These are phyloP conservation scores for Cancer borealis DNA, from an alignment of 2,888 invertebrate species.

Conservation along the genomic window DNA sequence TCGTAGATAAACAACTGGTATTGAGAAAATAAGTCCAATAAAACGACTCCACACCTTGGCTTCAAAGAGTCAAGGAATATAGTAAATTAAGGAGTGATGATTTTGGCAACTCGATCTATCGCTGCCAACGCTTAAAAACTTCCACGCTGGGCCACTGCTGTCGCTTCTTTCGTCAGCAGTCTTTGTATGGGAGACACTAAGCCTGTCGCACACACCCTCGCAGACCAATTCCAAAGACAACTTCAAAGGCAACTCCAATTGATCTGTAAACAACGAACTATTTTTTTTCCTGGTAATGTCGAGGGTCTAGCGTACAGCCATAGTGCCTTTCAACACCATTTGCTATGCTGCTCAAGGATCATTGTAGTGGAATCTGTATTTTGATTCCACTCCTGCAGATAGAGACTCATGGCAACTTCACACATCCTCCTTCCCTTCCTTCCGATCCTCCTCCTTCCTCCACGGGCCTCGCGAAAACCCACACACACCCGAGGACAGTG, in stretches of 20 bases:
- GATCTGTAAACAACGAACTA: not conserved
- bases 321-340: slow-evolving; percentile 16
- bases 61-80: not conserved
- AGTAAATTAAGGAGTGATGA: not conserved
- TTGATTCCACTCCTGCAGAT: not conserved
- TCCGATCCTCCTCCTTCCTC: not conserved
- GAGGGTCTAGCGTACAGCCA: not conserved
- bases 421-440: not conserved
- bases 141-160: not conserved
- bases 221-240: not conserved
- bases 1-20: slow-evolving; percentile 11
- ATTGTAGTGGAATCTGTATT: not conserved
- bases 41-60: not conserved
- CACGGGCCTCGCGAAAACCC: not conserved
- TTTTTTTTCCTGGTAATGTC: not conserved
- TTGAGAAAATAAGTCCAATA: not conserved
- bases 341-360: slow-evolving; percentile 33
- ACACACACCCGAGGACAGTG: not conserved
- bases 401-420: not conserved
- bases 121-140: not conserved
- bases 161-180: not conserved
- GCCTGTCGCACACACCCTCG: not conserved
- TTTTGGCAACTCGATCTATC: not conserved
- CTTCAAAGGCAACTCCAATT: not conserved
- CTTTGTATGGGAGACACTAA: not conserved